Evolutionary conservation across 2,113 vertebrate genomes (phyloP).

Genomic region (Salminus brasiliensis): DNA sequence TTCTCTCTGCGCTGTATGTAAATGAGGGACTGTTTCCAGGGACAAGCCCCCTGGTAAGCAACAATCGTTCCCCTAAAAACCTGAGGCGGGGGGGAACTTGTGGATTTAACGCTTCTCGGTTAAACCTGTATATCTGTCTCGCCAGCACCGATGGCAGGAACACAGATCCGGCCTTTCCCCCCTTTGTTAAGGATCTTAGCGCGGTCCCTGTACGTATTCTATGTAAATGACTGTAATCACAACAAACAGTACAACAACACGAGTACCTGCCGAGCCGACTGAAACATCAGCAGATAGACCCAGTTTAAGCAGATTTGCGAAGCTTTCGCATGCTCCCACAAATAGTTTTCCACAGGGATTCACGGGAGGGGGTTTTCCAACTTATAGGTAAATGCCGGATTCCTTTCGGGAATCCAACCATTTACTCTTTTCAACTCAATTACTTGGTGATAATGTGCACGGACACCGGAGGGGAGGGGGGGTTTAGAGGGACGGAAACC

Average conservation of each 20-base stretch:
- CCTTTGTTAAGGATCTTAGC: constrained; percentile 50
- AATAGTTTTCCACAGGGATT: constrained; percentile 47
- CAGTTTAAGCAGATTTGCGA: constrained; percentile 61
- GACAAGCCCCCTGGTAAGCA: constrained; percentile 25
- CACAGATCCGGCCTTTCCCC: constrained; percentile 30
- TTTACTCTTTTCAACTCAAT: constrained; percentile 71
- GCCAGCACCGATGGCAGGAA: constrained; percentile 35
- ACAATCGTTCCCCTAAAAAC: too few relatives aligned
- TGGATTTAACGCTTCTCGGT: constrained; percentile 36
- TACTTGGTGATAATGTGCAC: constrained; percentile 68
- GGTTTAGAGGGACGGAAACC: constrained; percentile 39
- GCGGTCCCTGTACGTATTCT: constrained; percentile 46
- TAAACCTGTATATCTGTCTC: constrained; percentile 48
- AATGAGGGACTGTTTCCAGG: constrained; percentile 39
- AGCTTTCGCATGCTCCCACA: constrained; percentile 44
- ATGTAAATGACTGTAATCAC: constrained; percentile 59
- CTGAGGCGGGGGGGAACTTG: too few relatives aligned
- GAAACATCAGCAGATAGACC: constrained; percentile 49
- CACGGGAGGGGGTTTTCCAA: constrained; percentile 43
- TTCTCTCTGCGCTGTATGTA: constrained; percentile 30
- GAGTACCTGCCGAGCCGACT: constrained; percentile 48
- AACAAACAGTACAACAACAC: constrained; percentile 53
- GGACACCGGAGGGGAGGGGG: constrained; percentile 65
- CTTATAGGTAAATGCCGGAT: constrained; percentile 62
- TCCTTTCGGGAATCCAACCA: constrained; percentile 64